A percentile compares a stretch with the other conserved stretches of the same genome.
phyloP scores from a whole-genome alignment of 2,797 vertebrate species.

The Meriones psammophilus region DNA sequence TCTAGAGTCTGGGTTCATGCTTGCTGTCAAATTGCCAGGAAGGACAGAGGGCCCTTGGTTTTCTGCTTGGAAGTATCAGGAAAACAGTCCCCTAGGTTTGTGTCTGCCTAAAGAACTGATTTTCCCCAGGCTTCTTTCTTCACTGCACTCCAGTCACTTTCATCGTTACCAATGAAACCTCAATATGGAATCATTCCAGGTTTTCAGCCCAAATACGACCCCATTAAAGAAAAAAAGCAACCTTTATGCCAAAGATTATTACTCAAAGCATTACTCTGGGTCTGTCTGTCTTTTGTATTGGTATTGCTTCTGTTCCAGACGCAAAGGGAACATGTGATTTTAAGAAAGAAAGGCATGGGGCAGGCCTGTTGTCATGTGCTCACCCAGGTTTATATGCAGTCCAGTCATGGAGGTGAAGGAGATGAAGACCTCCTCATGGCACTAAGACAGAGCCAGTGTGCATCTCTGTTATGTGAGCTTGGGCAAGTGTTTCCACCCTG shows the following conservation, averaged over 20 bases:
- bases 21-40: constrained; percentile 2
- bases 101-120: not conserved
- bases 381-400: too few species aligned
- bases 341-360: not conserved
- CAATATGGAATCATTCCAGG: not conserved
- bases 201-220: constrained; percentile 27
- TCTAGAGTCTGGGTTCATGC: not conserved
- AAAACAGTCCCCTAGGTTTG: not conserved
- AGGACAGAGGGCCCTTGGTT: not conserved
- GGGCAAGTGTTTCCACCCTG: too few species aligned
- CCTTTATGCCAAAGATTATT: constrained; percentile 54
- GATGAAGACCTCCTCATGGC: not conserved
- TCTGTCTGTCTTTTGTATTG: constrained; percentile 58
- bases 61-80: constrained; percentile 28
- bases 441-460: not conserved
- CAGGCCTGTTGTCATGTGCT: not conserved
- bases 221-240: constrained; percentile 23
- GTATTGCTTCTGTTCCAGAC: constrained; percentile 48
- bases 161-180: constrained; percentile 3
- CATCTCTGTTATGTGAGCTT: not conserved
- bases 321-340: not conserved
- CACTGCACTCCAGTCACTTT: not conserved
- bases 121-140: not conserved
- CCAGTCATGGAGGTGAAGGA: not conserved
- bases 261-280: constrained; percentile 63